Base-by-base conservation (phyloP, 2,888 invertebrate genomes). In the Labia minor region DNA sequence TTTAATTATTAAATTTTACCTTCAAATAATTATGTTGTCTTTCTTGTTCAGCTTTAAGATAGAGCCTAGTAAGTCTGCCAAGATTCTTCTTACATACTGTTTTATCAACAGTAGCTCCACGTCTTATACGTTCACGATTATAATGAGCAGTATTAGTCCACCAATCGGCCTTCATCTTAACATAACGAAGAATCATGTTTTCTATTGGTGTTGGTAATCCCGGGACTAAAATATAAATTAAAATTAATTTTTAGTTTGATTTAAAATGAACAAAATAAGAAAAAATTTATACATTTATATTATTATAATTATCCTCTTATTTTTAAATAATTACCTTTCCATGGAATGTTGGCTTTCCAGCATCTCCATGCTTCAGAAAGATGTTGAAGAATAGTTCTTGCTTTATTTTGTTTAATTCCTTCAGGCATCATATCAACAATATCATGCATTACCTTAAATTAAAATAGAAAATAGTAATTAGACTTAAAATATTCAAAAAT, bases 391-490 rank as follows among this genome's bases (percentile, higher is more conserved):
- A 99, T 99, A 1, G 98, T 98, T 72, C 98, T 85, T 0, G 99
- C 99, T 78, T 99, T 99, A 80, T 99, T 99, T 79, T 99, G 99
- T 76, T 99, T 99, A 77, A 99, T 99, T 71, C 99, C 99, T 79
- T 99, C 99, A 0, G 99, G 99, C 99, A 99, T 99, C 99, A 99
- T 99, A 75, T 99, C 99, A n/a, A 99, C 90, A 71, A 99, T 99
- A 76, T 99, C 99, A 74, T 86, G 86, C 86, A 86, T 86, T 18
- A 85, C 74, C 74, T 74, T 16, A 69, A 64, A 65, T 21, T 62
- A 21, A n/a, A 19, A 18, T 62, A 6, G 8, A 26, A 26, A 8
- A 19, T 14, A 19, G 19, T 49, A 21, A 21, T 62, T 0, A 68
- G 11, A 37, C 19, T 19, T 6, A 21, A 37, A 26, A 62, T 18